These are phyloP conservation scores for Prenolepis imparis DNA, from an alignment of 2,888 invertebrate genomes.

Conservation along the genomic window DNA sequence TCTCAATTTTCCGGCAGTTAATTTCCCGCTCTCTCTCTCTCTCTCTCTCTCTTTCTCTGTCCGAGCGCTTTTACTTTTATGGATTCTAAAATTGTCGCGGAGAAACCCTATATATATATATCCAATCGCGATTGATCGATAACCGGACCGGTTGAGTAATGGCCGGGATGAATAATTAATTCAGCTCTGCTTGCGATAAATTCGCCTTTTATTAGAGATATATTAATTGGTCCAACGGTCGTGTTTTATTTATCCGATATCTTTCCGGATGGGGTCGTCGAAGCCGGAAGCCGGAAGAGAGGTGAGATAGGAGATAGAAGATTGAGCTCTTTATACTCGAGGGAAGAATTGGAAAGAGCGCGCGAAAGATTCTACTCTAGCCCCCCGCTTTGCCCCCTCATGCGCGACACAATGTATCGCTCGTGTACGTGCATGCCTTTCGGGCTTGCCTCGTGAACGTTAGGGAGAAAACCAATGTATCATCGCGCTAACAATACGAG, in stretches of 20 bases:
- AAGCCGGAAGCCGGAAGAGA: not conserved
- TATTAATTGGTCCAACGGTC: not conserved
- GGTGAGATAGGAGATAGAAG: conserved; percentile 55
- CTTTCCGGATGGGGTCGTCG: not conserved
- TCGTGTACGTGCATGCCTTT: conserved; percentile 28
- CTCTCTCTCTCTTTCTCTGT: too few species aligned
- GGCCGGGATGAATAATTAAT: conserved; percentile 36
- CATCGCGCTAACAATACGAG: conserved; percentile 73
- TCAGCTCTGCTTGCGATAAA: not conserved
- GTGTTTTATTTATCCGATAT: conserved; percentile 3
- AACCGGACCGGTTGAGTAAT: not conserved
- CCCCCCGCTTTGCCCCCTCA: not conserved
- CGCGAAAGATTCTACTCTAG: conserved; percentile 50
- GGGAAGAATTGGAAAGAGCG: conserved; percentile 67
- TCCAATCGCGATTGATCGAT: not conserved
- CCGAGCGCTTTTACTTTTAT: conserved; percentile 35
- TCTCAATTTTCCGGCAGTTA: conserved; percentile 45
- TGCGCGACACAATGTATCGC: conserved; percentile 53
- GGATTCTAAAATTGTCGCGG: conserved; percentile 27
- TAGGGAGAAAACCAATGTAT: conserved; percentile 72
- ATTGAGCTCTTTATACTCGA: conserved; percentile 60
- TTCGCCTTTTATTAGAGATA: conserved; percentile 31
- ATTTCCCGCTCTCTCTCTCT: not conserved
- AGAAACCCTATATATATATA: not conserved
- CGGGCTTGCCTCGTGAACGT: conserved; percentile 61